Percentiles rank a stretch among this genome's conserved stretches.
Evolutionary conservation across 2,113 vertebrate species (phyloP).

Genomic region (Gymnocephalus cernua): DNA sequence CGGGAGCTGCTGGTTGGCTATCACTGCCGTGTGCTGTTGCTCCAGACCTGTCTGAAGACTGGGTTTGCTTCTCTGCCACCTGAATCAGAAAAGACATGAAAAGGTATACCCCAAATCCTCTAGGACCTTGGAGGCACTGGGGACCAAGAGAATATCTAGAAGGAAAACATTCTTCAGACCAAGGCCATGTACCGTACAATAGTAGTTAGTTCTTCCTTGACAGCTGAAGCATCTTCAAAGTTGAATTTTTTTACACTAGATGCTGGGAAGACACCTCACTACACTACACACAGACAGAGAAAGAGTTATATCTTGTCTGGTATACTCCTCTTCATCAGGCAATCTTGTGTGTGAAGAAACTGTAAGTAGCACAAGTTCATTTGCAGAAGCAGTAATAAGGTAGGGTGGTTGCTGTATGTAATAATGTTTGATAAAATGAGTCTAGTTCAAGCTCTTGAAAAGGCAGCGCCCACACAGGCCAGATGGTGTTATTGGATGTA

Average conservation of each 20-base stretch:
- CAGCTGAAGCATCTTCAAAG: not conserved
- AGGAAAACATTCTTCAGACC: not conserved
- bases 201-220: not conserved
- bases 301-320: not conserved
- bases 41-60: conserved; percentile 36
- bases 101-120: not conserved
- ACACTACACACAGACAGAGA: not conserved
- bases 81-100: conserved; percentile 14
- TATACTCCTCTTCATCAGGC: not conserved
- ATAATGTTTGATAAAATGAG: not conserved
- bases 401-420: not conserved
- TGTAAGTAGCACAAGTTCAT: not conserved
- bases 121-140: not conserved
- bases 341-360: not conserved
- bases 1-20: conserved; percentile 34
- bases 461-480: conserved; percentile 2
- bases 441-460: conserved; percentile 5
- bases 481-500: conserved; percentile 20
- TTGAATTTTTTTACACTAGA: not conserved
- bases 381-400: not conserved
- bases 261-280: not conserved
- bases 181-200: not conserved
- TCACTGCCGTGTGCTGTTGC: conserved; percentile 17
- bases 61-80: conserved; percentile 46
- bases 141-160: not conserved